A percentile compares a stretch with the other conserved stretches of the same genome.
Evolutionary conservation across 2,888 invertebrate species (phyloP).

Genomic region (Mactromeris polynyma): DNA sequence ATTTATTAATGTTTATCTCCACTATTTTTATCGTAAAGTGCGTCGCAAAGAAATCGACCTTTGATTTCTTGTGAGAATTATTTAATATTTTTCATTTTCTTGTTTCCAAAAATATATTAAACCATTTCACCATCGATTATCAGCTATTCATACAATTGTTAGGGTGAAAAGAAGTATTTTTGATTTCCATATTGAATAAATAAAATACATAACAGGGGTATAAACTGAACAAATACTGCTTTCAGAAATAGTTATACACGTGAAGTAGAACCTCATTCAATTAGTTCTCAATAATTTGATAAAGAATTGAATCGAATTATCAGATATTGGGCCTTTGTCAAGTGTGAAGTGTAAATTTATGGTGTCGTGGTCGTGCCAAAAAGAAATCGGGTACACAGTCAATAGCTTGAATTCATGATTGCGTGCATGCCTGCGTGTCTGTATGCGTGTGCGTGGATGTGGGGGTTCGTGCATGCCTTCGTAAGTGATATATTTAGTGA

Average conservation of each 20-base stretch:
- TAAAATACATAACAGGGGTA: background rate
- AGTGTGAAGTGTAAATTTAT: background rate
- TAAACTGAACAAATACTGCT: background rate
- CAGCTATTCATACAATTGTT: background rate
- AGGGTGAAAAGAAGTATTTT: background rate
- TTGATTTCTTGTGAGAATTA: background rate
- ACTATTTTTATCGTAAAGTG: background rate
- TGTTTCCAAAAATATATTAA: background rate
- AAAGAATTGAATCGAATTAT: conserved; percentile 6
- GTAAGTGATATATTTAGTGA: too few relatives aligned
- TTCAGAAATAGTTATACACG: background rate
- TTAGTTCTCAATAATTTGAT: conserved; percentile 1
- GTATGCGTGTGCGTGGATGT: too few relatives aligned
- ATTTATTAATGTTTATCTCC: too few relatives aligned
- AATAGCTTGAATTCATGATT: too few relatives aligned
- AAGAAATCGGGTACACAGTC: background rate
- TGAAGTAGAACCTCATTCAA: background rate
- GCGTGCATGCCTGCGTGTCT: too few relatives aligned
- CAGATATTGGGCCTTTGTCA: conserved; percentile 1
- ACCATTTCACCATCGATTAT: too few relatives aligned
- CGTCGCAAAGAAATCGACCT: background rate
- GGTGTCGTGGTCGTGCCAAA: background rate
- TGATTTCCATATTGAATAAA: background rate
- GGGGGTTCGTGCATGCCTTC: too few relatives aligned
- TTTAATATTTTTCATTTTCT: background rate